Conservation (phyloP, 2,797 vertebrate species). For the Sebastes diaconus region DNA sequence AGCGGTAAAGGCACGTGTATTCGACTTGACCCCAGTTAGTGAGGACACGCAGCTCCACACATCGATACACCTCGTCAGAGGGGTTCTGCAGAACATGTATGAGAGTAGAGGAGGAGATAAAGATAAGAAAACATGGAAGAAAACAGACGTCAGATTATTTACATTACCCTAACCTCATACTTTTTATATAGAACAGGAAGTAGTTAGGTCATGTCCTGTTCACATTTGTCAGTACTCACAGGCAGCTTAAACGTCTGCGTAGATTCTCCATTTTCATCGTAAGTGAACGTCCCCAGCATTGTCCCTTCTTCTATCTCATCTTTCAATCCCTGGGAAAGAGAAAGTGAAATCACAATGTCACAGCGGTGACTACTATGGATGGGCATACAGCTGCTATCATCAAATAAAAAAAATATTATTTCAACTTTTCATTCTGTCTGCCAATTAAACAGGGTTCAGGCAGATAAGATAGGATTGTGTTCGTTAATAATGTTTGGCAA, state of each 20-base stretch:
- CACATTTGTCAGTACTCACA: slow-evolving; percentile 78
- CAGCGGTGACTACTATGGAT: neutral
- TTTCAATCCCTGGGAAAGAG: slow-evolving; percentile 83
- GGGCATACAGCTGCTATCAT: neutral
- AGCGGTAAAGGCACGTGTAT: slow-evolving; percentile 95
- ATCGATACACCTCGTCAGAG: slow-evolving; percentile 53
- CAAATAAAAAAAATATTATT: neutral
- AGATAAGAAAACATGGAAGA: neutral
- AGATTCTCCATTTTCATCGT: slow-evolving; percentile 84
- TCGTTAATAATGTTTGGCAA: too few species aligned
- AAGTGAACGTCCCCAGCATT: slow-evolving; percentile 87
- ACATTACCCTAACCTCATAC: neutral
- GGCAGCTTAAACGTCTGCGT: slow-evolving; percentile 90
- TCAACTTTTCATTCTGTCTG: neutral
- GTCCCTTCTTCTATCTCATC: slow-evolving; percentile 87
- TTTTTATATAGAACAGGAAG: neutral
- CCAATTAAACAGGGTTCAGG: neutral
- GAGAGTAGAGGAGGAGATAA: neutral
- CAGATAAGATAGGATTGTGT: too few species aligned
- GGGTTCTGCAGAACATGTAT: slow-evolving; percentile 72
- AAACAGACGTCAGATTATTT: neutral
- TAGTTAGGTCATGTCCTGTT: neutral
- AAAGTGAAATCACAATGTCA: neutral
- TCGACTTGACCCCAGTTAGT: slow-evolving; percentile 93
- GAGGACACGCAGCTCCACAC: slow-evolving; percentile 90